A percentile compares a stretch with the other conserved stretches of the same genome.
These are phyloP conservation scores for Saccostrea echinata DNA, from an alignment of 1,140 invertebrate genomes.

Conservation along the genomic window DNA sequence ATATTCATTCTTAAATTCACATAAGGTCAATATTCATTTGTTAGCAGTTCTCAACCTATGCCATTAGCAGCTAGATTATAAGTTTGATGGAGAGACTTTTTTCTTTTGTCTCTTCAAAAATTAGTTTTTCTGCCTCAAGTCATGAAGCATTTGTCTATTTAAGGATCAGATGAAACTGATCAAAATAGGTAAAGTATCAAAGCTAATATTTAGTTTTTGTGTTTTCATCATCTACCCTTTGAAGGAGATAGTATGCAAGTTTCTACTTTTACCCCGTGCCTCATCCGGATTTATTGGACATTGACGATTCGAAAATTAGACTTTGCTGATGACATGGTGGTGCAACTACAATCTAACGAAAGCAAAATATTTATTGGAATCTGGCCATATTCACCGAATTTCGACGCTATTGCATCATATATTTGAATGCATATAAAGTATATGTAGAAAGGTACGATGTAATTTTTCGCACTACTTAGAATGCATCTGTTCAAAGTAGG, in stretches of 20 bases:
- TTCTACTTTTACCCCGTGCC: not conserved
- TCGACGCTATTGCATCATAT: constrained; percentile 55
- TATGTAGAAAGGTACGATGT: not conserved
- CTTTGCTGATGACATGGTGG: constrained; percentile 55
- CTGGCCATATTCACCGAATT: constrained; percentile 39
- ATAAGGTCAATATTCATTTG: too few relatives aligned
- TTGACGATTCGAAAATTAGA: not conserved
- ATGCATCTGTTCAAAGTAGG: not conserved
- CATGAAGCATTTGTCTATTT: too few relatives aligned
- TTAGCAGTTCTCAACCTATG: too few relatives aligned
- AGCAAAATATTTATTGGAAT: constrained; percentile 18
- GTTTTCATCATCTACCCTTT: not conserved
- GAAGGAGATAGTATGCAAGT: not conserved
- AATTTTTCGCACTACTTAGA: not conserved
- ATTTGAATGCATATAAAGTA: not conserved
- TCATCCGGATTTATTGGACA: not conserved
- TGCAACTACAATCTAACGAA: constrained; percentile 33
- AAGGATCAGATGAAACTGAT: too few relatives aligned
- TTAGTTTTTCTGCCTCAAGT: too few relatives aligned
- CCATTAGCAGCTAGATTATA: too few relatives aligned
- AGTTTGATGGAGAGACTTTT: too few relatives aligned
- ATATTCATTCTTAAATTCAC: too few relatives aligned
- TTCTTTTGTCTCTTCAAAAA: too few relatives aligned
- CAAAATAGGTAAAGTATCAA: too few relatives aligned
- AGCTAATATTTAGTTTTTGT: too few relatives aligned